Evolutionary conservation across 2,797 vertebrate species (phyloP).

Genomic region (Dromococcyx pavoninus): DNA sequence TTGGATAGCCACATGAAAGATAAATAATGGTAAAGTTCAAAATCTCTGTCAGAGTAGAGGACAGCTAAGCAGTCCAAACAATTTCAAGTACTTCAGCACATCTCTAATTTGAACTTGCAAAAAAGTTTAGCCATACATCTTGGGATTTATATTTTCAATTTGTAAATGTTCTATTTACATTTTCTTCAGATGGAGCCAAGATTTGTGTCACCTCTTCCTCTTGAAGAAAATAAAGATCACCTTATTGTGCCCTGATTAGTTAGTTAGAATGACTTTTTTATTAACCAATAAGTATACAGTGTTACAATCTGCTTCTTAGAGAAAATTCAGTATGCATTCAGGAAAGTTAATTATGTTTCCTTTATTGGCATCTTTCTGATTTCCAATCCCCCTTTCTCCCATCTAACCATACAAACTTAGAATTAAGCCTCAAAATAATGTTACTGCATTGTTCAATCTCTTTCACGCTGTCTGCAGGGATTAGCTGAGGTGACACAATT

Average conservation of each 20-base stretch:
- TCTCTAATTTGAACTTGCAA: neutral
- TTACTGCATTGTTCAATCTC: conserved; percentile 2
- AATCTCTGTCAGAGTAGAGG: neutral
- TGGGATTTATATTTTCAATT: neutral
- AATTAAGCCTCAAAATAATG: neutral
- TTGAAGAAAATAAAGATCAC: neutral
- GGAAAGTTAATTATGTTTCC: neutral
- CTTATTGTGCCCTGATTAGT: neutral
- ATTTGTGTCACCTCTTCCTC: neutral
- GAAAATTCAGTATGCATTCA: neutral
- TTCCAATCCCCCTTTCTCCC: neutral
- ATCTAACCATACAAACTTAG: neutral
- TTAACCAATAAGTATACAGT: neutral
- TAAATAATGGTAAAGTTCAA: neutral
- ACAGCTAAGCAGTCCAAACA: neutral
- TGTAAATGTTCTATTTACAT: neutral
- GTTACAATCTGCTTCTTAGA: neutral
- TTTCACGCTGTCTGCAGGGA: neutral
- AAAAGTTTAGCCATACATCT: neutral
- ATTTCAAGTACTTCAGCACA: neutral
- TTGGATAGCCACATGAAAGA: neutral
- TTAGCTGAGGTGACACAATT: conserved; percentile 41
- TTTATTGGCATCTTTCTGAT: neutral
- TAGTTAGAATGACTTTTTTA: neutral
- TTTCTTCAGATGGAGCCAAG: conserved; percentile 7